Conservation (phyloP, 2,888 invertebrate genomes). For the Gastracanthus pulcherrimus region DNA sequence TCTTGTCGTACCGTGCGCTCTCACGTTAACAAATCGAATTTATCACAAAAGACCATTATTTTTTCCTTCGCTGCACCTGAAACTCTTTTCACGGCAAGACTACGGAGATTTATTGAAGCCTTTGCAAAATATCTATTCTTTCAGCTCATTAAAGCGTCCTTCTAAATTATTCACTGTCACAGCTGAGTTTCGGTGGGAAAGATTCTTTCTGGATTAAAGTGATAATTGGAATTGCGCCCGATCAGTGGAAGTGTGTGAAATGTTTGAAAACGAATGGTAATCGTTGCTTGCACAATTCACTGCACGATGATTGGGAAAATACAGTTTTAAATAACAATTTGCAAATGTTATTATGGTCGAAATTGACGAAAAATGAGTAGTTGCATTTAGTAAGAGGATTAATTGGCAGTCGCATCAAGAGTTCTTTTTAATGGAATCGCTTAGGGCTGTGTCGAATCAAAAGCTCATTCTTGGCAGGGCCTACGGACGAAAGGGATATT, state of each 20-base stretch:
- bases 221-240: neutral
- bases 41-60: constrained; percentile 39
- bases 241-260: neutral
- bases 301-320: neutral
- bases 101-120: constrained; percentile 36
- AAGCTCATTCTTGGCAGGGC: constrained; percentile 54
- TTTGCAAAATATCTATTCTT: constrained; percentile 37
- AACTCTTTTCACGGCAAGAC: neutral
- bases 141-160: neutral
- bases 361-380: constrained; percentile 16
- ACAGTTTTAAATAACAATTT: neutral
- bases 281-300: too few relatives aligned
- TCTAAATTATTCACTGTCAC: neutral
- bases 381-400: constrained; percentile 10
- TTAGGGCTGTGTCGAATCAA: constrained; percentile 57
- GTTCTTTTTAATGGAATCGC: constrained; percentile 24
- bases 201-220: neutral
- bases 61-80: constrained; percentile 7
- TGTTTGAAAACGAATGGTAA: neutral
- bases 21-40: constrained; percentile 42
- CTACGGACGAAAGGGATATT: constrained; percentile 51
- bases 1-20: neutral
- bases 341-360: neutral
- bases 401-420: constrained; percentile 1
- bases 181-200: neutral